These are phyloP conservation scores for Dioctria linearis DNA, from an alignment of 2,888 invertebrate species.

Conservation along the genomic window DNA sequence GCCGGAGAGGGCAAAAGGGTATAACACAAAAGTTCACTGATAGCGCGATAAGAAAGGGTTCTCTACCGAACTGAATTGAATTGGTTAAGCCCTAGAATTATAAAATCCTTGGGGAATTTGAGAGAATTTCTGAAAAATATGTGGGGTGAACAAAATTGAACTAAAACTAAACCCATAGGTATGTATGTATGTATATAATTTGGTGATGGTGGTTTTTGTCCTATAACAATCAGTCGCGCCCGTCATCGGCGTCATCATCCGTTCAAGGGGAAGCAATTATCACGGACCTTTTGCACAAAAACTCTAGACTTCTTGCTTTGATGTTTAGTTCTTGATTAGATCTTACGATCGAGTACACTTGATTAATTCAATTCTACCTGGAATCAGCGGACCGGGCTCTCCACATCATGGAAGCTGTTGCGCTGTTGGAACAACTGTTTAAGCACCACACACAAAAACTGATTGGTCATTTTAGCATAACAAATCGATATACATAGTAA, in stretches of 20 bases:
- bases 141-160: too few species aligned
- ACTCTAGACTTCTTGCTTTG: conserved; percentile 8
- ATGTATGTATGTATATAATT: background rate
- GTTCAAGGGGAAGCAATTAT: conserved; percentile 39
- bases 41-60: conserved; percentile 44
- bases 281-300: conserved; percentile 23
- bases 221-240: background rate
- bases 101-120: conserved; percentile 26
- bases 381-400: background rate
- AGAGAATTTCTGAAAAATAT: conserved; percentile 2
- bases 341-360: conserved; percentile 46
- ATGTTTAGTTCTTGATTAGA: conserved; percentile 37
- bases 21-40: background rate
- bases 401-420: background rate
- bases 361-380: conserved; percentile 44
- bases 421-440: background rate
- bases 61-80: background rate
- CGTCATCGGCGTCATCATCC: background rate
- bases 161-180: conserved; percentile 16
- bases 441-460: conserved; percentile 13
- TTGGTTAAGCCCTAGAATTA: conserved; percentile 39
- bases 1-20: background rate
- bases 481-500: conserved; percentile 37
- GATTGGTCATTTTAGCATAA: conserved; percentile 51
- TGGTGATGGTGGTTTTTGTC: conserved; percentile 3